Conservation (phyloP, 2,113 vertebrate species). For the Malurus alboscapulatus region DNA sequence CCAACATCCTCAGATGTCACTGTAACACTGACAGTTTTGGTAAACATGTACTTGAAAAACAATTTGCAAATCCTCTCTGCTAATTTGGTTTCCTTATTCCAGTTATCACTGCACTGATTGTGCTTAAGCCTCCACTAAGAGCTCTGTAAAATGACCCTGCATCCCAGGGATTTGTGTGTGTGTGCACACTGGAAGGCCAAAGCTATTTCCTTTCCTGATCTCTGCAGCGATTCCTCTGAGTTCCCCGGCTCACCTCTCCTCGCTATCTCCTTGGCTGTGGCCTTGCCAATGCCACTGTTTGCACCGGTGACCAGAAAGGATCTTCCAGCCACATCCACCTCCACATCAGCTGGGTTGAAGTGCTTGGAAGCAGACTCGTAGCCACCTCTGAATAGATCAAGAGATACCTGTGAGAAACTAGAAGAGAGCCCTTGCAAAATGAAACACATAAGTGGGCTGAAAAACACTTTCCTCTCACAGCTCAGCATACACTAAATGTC, state of each 20-base stretch:
- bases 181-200: background rate
- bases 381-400: slow-evolving; percentile 65
- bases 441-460: fast-evolving
- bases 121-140: background rate
- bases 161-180: fast-evolving
- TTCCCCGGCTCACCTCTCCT: slow-evolving; percentile 68
- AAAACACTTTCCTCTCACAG: background rate
- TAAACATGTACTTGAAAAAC: background rate
- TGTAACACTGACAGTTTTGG: background rate
- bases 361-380: slow-evolving; percentile 77
- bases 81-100: background rate
- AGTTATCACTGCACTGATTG: background rate
- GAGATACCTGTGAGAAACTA: background rate
- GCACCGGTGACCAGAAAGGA: slow-evolving; percentile 78
- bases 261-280: slow-evolving; percentile 75
- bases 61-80: background rate
- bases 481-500: fast-evolving
- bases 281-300: slow-evolving; percentile 85
- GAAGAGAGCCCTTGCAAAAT: fast-evolving
- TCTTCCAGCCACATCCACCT: slow-evolving; percentile 75
- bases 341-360: slow-evolving; percentile 75
- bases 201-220: fast-evolving
- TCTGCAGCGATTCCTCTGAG: fast-evolving
- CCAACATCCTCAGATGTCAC: background rate
- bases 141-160: background rate